Evolutionary conservation across 2,797 vertebrate species (phyloP), one percentile per base, ranked within the genome.

Genomic region (Chiropotes sagulatus): DNA sequence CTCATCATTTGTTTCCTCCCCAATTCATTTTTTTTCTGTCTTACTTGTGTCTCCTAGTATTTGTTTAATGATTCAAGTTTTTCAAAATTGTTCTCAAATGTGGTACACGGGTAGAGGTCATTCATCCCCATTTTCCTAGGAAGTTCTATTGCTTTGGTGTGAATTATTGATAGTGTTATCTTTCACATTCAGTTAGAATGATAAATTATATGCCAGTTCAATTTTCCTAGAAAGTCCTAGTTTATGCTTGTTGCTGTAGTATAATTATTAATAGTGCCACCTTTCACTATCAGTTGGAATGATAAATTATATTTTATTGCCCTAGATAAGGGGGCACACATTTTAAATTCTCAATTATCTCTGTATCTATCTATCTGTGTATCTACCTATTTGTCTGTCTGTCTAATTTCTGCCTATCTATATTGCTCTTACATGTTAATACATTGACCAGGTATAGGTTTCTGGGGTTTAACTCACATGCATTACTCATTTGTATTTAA

Each of bases 201-300:
- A 96, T 88, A 76, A 70, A 93, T 88, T 81, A 61, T 28, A 78
- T 76, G 30, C 8, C 44, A 88, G 39, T 64, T 10, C n/a, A 91
- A 30, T 78, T 76, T 95, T 88, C 28, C 79, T 73, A 78, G 48
- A 17, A 90, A 61, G 14, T 64, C 57, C 30, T 90, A 79, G 6
- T 90, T 84, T 70, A 67, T 92, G 41, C 9, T 20, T 90, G 11
- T 84, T 93, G 20, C 75, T 76, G 36, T 76, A 26, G 33, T 58
- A 61, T 89, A 72, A 91, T 93, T 94, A 90, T 76, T 81, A 88
- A 79, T 73, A 82, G 48, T 88, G 36, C 7, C 54, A 95, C 8
- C 4, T 93, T 95, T 78, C 24, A 87, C 19, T 88, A 61, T 81
- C 64, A 93, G 24, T 58, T 82, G 36, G 7, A 95, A 58, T 83